Conservation (phyloP, 2,113 vertebrate species). For the Procavia capensis region DNA sequence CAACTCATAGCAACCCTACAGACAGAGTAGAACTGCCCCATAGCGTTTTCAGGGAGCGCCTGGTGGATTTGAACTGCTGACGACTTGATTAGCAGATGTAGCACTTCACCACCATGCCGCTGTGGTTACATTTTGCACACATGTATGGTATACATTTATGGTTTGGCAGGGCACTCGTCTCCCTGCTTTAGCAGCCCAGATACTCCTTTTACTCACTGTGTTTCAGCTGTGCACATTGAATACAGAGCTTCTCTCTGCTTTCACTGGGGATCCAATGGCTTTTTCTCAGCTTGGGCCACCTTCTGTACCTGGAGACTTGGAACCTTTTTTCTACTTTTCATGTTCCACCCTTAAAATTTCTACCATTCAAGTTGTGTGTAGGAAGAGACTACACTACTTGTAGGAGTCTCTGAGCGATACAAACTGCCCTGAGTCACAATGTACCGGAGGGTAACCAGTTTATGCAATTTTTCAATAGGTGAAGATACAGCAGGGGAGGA, state of each 20-base stretch:
- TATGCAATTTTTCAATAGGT: background rate
- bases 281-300: background rate
- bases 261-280: background rate
- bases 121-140: no score
- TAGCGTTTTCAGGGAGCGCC: no score
- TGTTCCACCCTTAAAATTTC: background rate
- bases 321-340: background rate
- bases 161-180: background rate
- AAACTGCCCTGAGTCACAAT: background rate
- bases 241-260: background rate
- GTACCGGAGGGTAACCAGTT: background rate
- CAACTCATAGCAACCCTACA: no score
- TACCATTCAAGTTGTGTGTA: background rate
- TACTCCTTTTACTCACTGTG: background rate
- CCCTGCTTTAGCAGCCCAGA: background rate
- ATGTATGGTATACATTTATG: background rate
- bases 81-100: no score
- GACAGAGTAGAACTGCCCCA: no score
- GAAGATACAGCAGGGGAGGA: background rate
- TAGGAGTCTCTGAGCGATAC: background rate
- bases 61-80: no score
- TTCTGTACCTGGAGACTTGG: background rate
- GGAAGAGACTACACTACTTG: background rate
- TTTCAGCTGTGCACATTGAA: background rate
- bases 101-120: no score